Base-by-base conservation (phyloP, 1,140 invertebrate species). In the Philotrypesis tridentata region DNA sequence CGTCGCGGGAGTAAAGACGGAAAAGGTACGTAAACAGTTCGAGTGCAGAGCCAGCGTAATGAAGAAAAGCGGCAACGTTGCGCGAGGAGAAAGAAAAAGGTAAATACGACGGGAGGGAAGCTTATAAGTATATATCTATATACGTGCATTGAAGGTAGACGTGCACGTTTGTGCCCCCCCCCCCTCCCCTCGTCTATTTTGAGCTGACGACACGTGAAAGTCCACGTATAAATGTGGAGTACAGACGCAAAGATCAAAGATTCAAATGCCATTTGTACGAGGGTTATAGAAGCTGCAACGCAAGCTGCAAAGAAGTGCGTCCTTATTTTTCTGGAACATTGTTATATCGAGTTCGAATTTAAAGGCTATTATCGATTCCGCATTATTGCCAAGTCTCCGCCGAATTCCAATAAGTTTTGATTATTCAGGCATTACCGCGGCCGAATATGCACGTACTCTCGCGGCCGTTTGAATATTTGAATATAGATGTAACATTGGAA, bases 1-100 rank as follows among this genome's bases (percentile, higher is more conserved):
- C 25, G 21, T 23, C 8, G 14, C 21, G 27, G 5, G 61, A 65
- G 23, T 65, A 29, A 4, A 14, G 14, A 65, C 23, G 25, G 11
- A 65, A 65, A 65, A 65, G 23, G n/a, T 61, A 65, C 23, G 61
- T 27, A 65, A 55, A 55, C 27, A 65, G 61, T 29, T 65, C 48
- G 48, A 55, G 48, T 17, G 61, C n/a, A 27, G 61, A 65, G 25
- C n/a, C 7, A 65, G 23, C 17, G n/a, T 55, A 55, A 55, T n/a
- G 48, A 55, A 55, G 48, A 55, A 55, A 55, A 55, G 21, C 48
- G n/a, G 48, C 48, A 21, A 55, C 48, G 48, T 55, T 55, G 48
- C 48, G 48, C 61, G 12, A 27, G 68, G n/a, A n/a, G 31, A 37
- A 71, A 71, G 67, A 70, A 40, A n/a, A 71, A 27, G 25, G 31